Percentiles rank a stretch among this genome's conserved stretches.
These are phyloP conservation scores for Nibea coibor DNA, from an alignment of 2,113 vertebrate species.

Conservation along the genomic window DNA sequence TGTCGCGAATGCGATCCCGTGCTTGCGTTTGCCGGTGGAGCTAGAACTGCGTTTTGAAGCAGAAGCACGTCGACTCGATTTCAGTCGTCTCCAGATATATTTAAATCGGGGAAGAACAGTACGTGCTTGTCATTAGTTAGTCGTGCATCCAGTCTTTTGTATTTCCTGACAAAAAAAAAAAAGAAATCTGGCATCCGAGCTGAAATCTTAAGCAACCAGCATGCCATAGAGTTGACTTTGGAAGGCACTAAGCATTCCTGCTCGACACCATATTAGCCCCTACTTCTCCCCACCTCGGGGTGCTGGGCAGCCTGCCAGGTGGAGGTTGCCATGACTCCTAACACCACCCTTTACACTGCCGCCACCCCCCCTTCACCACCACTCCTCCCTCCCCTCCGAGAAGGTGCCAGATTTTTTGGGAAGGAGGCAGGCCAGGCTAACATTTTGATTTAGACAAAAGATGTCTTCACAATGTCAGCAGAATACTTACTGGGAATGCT, in stretches of 20 bases:
- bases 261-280: conserved; percentile 89
- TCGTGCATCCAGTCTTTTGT: conserved; percentile 40
- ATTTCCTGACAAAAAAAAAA: conserved; percentile 78
- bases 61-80: background rate
- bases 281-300: conserved; percentile 88
- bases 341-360: conserved; percentile 75
- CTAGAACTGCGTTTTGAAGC: background rate
- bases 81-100: background rate
- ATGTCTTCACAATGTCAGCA: conserved; percentile 96
- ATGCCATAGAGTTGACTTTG: conserved; percentile 91
- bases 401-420: conserved; percentile 91
- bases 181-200: conserved; percentile 83
- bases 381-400: conserved; percentile 68
- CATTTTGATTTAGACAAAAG: conserved; percentile 96
- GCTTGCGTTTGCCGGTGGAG: conserved; percentile 10
- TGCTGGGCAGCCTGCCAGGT: conserved; percentile 94
- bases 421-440: conserved; percentile 89
- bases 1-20: background rate
- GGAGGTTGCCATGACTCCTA: conserved; percentile 97
- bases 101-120: background rate
- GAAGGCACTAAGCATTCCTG: conserved; percentile 89
- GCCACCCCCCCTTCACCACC: background rate
- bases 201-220: conserved; percentile 88
- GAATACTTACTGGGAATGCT: conserved; percentile 93
- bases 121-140: background rate